Evolutionary conservation across 1,140 invertebrate species (phyloP), one percentile per base, ranked within the genome.

Genomic region (Drosophila nannoptera): DNA sequence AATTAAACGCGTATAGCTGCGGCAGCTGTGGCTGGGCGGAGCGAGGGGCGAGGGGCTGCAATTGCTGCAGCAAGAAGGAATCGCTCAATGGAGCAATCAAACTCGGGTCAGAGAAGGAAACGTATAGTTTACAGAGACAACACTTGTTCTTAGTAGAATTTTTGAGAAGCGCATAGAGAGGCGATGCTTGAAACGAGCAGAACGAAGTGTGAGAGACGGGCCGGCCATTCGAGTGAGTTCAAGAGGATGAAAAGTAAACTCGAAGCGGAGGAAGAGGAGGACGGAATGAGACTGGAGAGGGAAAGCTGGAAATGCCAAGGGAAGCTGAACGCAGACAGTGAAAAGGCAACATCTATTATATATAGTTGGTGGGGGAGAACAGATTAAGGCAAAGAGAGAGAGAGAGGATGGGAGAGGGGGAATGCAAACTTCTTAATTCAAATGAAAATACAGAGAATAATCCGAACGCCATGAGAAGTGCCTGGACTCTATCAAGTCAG

Each of bases 161-260:
- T 11, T 29, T 46, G 45, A 29, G 45, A 46, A 46, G 45, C 45
- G 22, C 22, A 46, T 29, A 46, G 45, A 46, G 16, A 46, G 45
- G 45, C 45, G 45, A 5, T 4, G 22, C 1, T 3, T 22, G 22
- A 22, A 11, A 4, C 29, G 7, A 43, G 40, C 11, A 9, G 9
- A 46, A 46, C 5, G 4, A 42, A 5, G 3, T n/a, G 22, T 22
- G 22, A 22, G 16, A 9, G 43, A 16, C 2, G 43, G 12, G 4
- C 4, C 16, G 9, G 14, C 43, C 9, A 2, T 46, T 29, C 0
- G 1, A 4, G 9, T 46, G 8, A 46, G 16, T 43, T 43, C 4
- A n/a, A 38, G n/a, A 38, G 12, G 43, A 8, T 4, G 14, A 22
- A 22, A 22, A 22, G 22, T 22, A 22, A 22, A 22, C 22, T 22